Base-by-base conservation (phyloP, 92 coral and sea anemone genomes). In the Phenganax subtilis region DNA sequence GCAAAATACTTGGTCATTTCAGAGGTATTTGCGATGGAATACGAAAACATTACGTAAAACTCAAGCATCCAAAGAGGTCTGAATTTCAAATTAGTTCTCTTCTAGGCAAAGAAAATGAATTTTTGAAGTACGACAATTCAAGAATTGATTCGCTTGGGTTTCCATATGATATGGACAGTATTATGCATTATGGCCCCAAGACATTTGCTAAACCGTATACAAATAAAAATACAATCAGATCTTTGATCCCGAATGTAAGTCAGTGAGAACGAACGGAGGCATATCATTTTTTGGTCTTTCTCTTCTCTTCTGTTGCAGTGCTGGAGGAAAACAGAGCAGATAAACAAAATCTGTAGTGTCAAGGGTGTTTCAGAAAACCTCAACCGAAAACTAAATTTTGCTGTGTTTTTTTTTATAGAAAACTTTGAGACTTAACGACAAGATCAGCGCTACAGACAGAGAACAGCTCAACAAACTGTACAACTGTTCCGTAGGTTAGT, bases 171-270 rank as follows among this genome's bases (percentile, higher is more conserved):
- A 51, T 61, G 25, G 15, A 55, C 28, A 79, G 83, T 25, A 44
- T 79, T 7, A 79, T 79, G 83, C 83, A 79, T 64, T 79, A 79
- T 63, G 83, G 74, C 7, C 73, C 73, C 12, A 63, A 44, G n/a
- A 29, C 73, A 6, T 79, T 79, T n/a, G 53, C 60, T 37, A 65
- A 65, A 6, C 47, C 47, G 47, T 1, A 37, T 5, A 73, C 51
- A 1, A 30, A 30, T 25, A 11, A 73, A 52, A 20, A 53, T n/a
- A 79, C 83, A 7, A 63, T 79, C n/a, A n/a, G 4, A 51, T 20
- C 83, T 0, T 29, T 44, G 8, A 61, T 63, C 57, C 75, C 73
- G 52, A 79, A 16, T 25, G 83, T 79, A 54, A 64, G 83, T 54
- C 16, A 9, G 5, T 6, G 12, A 9, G 12, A 10, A 1, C 52